A percentile compares a stretch with the other conserved stretches of the same genome.
phyloP scores from a whole-genome alignment of 2,113 vertebrate genomes.

The Takifugu flavidus region DNA sequence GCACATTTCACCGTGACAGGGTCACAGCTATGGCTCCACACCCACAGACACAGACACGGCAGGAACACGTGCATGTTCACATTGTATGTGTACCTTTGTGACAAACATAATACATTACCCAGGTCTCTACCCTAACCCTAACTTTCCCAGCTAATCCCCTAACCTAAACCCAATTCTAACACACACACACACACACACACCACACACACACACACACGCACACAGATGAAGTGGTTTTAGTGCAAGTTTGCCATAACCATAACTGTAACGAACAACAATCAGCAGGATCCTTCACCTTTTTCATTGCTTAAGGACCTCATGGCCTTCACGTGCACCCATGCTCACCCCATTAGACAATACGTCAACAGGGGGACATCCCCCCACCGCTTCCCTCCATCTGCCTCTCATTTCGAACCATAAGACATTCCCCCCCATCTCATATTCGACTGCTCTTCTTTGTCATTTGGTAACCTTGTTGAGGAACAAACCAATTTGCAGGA shows the following conservation, averaged over 20 bases:
- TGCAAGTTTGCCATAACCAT: conserved; percentile 45
- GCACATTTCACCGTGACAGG: conserved; percentile 65
- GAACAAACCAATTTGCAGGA: conserved; percentile 80
- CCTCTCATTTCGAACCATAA: conserved; percentile 30
- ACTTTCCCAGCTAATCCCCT: too few relatives aligned
- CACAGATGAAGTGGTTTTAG: conserved; percentile 16
- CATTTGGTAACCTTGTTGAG: conserved; percentile 79
- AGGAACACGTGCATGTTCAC: too few relatives aligned
- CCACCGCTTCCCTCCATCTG: conserved; percentile 9
- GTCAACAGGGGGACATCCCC: conserved; percentile 41
- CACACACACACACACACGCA: neutral
- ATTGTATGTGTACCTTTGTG: too few relatives aligned
- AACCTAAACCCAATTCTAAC: conserved; percentile 3
- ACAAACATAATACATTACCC: too few relatives aligned
- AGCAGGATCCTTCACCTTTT: conserved; percentile 46
- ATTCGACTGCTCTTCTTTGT: conserved; percentile 48
- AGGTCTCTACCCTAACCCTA: too few relatives aligned
- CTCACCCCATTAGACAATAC: conserved; percentile 34
- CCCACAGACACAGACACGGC: conserved; percentile 21
- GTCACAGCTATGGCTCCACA: conserved; percentile 34
- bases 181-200: neutral
- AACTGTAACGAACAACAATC: conserved; percentile 53
- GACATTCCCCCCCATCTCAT: conserved; percentile 46
- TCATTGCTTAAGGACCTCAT: neutral
- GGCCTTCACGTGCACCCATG: neutral